Evolutionary conservation across 2,113 vertebrate species (phyloP), one percentile per base, ranked within the genome.

Genomic region (Lanius collurio): DNA sequence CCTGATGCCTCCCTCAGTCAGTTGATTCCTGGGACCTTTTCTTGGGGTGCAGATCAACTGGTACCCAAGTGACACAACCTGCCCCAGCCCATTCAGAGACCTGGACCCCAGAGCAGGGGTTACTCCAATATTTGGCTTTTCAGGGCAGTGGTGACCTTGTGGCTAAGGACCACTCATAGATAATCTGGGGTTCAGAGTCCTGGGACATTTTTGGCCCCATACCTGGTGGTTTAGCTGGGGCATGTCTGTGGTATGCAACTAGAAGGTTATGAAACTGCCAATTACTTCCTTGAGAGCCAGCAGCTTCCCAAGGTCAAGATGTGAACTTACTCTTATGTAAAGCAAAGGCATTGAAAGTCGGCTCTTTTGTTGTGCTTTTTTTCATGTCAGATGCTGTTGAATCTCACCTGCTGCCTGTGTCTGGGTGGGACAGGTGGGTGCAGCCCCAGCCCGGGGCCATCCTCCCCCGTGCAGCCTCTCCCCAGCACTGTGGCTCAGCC

Each of bases 391-490:
- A 26, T 46, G 49, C 56, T 69, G 65, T 89, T 88, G 70, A 57
- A 71, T 90, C 91, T 91, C 71, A 87, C 47, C 47, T 3, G 15
- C 62, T 78, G 47, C 30, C 53, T 12, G 24, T 41, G 23, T 42
- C 46, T 81, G 87, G 93, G 77, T 59, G 77, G 73, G 89, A 41
- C 79, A 46, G 37, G 64, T 0, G 13, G 44, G 67, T 47, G 85
- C 89, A 92, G 86, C 90, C 89, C 78, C 77, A 89, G 88, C 92
- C 94, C 0, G 31, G 33, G 87, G 95, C 83, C 52, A 91, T 94
- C 77, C 67, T 94, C 15, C 52, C 52, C 41, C 4, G 50, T 6
- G 0, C 49, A 76, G 55, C 79, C 81, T 81, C 69, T 71, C 28
- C 83, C 47, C 18, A 1, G 44, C 10, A 59, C 59, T 77, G 80